Percentiles rank a stretch among this genome's conserved stretches.
Conservation (phyloP, 2,888 invertebrate genomes). For the Gisinianus flammeolus region DNA sequence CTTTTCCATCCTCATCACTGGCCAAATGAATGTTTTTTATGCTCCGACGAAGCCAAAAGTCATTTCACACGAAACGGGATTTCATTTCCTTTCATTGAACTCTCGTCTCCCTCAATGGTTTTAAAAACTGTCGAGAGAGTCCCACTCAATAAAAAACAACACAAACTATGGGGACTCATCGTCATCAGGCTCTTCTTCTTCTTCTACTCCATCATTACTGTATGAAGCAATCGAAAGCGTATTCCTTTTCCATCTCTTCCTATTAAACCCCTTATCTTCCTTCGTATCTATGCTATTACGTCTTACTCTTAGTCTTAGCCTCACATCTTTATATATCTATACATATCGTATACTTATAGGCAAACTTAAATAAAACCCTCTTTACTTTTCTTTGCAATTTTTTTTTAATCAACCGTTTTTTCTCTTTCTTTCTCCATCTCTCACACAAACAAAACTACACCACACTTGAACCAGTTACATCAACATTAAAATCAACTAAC, state of each 20-base stretch:
- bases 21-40: slow-evolving; percentile 26
- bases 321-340: background rate
- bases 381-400: background rate
- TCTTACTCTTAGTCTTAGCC: background rate
- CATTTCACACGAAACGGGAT: slow-evolving; percentile 55
- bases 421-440: background rate
- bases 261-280: background rate
- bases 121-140: slow-evolving; percentile 22
- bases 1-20: background rate
- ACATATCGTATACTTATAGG: too few species aligned
- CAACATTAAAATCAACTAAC: background rate
- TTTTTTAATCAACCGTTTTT: background rate
- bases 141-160: too few species aligned
- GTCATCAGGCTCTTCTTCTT: too few species aligned
- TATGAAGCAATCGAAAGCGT: slow-evolving; percentile 25
- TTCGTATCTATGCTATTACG: background rate
- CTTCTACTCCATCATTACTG: too few species aligned
- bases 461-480: slow-evolving; percentile 29
- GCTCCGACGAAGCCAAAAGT: slow-evolving; percentile 41
- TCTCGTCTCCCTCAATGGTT: slow-evolving; percentile 25
- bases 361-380: background rate
- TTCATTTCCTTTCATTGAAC: slow-evolving; percentile 54
- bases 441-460: background rate
- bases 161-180: too few species aligned
- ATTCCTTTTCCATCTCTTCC: background rate